These are phyloP conservation scores for Acanthis flammea DNA, from an alignment of 2,797 vertebrate genomes.

Conservation along the genomic window DNA sequence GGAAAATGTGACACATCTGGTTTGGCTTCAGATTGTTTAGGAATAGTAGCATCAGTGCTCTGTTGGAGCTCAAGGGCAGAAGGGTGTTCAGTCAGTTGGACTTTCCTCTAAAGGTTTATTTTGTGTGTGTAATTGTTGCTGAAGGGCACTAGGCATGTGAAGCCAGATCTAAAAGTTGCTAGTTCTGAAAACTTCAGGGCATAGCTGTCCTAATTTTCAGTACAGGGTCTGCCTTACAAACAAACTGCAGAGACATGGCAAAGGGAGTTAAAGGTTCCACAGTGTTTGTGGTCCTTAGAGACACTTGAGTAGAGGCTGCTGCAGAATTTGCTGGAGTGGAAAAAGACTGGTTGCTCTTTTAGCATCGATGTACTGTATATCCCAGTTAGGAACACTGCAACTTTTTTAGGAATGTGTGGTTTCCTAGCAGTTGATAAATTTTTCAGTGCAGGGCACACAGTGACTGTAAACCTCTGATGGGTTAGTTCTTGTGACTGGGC, in stretches of 20 bases:
- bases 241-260: neutral
- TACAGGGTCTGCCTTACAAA: neutral
- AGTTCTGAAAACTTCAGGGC: neutral
- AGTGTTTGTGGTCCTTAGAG: neutral
- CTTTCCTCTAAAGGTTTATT: neutral
- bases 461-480: neutral
- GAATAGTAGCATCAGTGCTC: neutral
- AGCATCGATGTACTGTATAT: fast-evolving
- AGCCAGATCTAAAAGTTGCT: neutral
- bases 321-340: neutral
- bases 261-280: neutral
- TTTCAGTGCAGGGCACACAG: neutral
- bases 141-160: neutral
- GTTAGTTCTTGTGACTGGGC: neutral
- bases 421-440: neutral
- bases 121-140: neutral
- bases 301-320: neutral
- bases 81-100: neutral
- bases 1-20: neutral
- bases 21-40: neutral
- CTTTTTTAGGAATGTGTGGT: neutral
- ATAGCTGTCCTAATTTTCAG: neutral
- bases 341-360: neutral
- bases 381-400: neutral
- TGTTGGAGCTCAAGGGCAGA: neutral